These are phyloP conservation scores for Tenthredo mesomela DNA, from an alignment of 2,888 invertebrate genomes.

Conservation along the genomic window DNA sequence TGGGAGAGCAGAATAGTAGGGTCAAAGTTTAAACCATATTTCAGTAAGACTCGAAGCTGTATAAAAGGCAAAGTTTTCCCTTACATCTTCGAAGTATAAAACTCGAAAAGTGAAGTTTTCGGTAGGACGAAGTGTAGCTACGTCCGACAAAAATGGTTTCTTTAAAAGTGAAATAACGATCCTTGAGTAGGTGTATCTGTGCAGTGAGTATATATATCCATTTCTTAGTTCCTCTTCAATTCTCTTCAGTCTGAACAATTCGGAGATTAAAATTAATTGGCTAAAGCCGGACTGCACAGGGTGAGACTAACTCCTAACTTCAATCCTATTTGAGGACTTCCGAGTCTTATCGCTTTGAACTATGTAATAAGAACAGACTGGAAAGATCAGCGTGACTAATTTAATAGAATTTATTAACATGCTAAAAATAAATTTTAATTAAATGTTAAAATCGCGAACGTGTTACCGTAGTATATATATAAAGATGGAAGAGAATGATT, in stretches of 20 bases:
- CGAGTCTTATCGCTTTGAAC: neutral
- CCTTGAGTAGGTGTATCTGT: neutral
- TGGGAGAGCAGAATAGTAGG: neutral
- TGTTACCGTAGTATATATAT: neutral
- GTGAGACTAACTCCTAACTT: neutral
- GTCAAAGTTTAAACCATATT: slow-evolving; percentile 20
- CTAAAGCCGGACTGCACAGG: slow-evolving; percentile 3
- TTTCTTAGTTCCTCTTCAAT: slow-evolving; percentile 14
- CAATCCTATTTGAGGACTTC: neutral
- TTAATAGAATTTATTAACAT: neutral
- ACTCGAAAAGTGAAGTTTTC: slow-evolving; percentile 29
- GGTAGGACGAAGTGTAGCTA: neutral
- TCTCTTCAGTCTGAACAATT: neutral
- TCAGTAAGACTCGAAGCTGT: slow-evolving; percentile 35
- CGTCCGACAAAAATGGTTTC: slow-evolving; percentile 13
- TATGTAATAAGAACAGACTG: neutral
- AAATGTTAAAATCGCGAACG: neutral
- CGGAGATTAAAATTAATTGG: slow-evolving; percentile 27
- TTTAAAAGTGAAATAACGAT: slow-evolving; percentile 9
- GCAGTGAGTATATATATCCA: neutral
- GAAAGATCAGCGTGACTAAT: slow-evolving; percentile 8
- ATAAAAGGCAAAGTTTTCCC: slow-evolving; percentile 35
- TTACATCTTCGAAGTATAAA: slow-evolving; percentile 45
- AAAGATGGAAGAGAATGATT: neutral
- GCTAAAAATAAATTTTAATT: slow-evolving; percentile 3